A percentile compares a stretch with the other conserved stretches of the same genome.
phyloP scores from a whole-genome alignment of 2,797 vertebrate genomes.

The Chaunax sp. region DNA sequence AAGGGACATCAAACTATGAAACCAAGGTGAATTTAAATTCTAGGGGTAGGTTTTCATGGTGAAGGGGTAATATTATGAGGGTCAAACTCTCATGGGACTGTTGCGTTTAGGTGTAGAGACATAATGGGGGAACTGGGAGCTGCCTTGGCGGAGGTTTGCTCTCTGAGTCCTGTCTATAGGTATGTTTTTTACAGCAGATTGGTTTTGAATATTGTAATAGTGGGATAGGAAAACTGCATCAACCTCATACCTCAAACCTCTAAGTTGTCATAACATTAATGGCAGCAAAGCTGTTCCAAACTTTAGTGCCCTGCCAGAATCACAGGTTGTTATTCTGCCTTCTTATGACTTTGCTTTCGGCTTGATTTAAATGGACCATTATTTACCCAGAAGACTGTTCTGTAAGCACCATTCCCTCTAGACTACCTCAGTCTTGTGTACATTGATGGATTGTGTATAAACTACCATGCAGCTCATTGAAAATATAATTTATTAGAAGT shows the following conservation, averaged over 20 bases:
- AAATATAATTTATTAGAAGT: constrained; percentile 49
- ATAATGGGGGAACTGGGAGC: no score
- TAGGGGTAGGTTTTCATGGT: no score
- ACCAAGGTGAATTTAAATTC: no score
- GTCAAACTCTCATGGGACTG: no score
- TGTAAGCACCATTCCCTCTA: not conserved
- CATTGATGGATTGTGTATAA: constrained; percentile 19
- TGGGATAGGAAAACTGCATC: no score
- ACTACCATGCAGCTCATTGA: constrained; percentile 17
- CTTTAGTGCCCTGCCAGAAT: not conserved
- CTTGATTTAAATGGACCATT: constrained; percentile 9
- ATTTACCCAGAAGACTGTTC: constrained; percentile 7
- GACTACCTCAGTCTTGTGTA: not conserved
- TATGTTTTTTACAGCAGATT: no score
- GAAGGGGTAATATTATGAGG: no score
- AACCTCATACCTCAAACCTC: not conserved
- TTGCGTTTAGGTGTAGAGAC: no score
- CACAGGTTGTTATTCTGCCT: not conserved
- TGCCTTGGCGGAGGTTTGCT: no score
- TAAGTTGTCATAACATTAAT: not conserved
- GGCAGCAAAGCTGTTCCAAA: not conserved
- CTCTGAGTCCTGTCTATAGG: no score
- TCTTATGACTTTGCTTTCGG: not conserved
- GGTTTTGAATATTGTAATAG: no score
- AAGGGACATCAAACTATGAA: no score